Evolutionary conservation across 2,113 vertebrate genomes (phyloP).

Genomic region (Dromaius novaehollandiae): DNA sequence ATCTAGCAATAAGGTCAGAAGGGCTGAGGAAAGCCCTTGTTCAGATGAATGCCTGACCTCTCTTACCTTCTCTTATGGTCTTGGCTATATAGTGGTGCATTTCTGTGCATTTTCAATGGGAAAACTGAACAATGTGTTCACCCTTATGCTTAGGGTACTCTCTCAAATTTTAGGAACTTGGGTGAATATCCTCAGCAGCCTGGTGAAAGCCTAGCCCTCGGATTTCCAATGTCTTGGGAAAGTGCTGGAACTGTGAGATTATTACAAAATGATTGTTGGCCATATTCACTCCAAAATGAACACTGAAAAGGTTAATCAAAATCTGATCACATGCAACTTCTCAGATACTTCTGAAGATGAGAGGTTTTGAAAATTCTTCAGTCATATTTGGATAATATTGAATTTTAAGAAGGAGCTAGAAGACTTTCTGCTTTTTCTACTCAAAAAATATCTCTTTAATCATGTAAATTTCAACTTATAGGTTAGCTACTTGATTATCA

Average conservation of each 20-base stretch:
- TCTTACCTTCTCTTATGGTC: not conserved
- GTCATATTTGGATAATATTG: not conserved
- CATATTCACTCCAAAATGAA: not conserved
- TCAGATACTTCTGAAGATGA: not conserved
- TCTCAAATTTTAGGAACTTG: not conserved
- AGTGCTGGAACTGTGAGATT: not conserved
- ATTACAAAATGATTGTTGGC: not conserved
- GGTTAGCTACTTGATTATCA: not conserved
- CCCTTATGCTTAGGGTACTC: not conserved
- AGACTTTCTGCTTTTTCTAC: not conserved
- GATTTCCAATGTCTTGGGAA: fast-evolving
- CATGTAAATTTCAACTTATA: not conserved
- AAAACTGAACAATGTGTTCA: not conserved
- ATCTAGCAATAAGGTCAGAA: not conserved
- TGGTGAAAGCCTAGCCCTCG: not conserved
- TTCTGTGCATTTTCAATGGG: not conserved
- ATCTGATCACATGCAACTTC: not conserved
- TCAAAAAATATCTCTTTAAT: not conserved
- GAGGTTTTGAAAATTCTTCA: not conserved
- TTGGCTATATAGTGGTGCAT: not conserved
- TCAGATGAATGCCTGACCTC: not conserved
- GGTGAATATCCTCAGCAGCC: not conserved
- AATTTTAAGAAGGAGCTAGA: not conserved
- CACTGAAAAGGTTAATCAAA: not conserved
- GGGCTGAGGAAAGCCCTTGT: not conserved